Evolutionary conservation across 2,113 vertebrate species (phyloP).

Genomic region (Riparia riparia): DNA sequence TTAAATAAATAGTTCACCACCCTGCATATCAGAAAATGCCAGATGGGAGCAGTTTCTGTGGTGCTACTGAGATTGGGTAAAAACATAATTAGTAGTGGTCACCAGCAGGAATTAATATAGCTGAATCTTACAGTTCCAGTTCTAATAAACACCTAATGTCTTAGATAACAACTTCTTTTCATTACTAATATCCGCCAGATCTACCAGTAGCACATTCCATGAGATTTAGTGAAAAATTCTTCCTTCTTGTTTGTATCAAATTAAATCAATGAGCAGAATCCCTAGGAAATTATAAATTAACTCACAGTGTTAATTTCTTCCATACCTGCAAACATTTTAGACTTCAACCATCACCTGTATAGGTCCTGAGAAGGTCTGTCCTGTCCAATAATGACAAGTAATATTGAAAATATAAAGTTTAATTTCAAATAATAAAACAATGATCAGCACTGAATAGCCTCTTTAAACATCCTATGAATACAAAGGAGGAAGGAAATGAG

Average conservation of each 20-base stretch:
- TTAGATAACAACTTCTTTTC: not conserved
- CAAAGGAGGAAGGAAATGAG: not conserved
- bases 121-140: not conserved
- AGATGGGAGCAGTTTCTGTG: not conserved
- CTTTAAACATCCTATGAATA: not conserved
- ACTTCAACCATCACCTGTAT: not conserved
- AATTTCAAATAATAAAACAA: not conserved
- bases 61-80: not conserved
- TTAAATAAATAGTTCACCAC: not conserved
- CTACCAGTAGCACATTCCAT: not conserved
- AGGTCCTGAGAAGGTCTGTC: not conserved
- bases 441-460: not conserved
- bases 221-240: not conserved
- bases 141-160: not conserved
- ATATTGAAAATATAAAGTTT: not conserved
- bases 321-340: not conserved
- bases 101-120: not conserved
- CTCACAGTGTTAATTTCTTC: not conserved
- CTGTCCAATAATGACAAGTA: not conserved
- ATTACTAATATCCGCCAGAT: not conserved
- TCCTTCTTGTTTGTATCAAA: not conserved
- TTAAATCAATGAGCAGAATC: not conserved
- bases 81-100: not conserved
- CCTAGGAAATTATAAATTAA: not conserved
- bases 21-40: not conserved